A percentile compares a stretch with the other conserved stretches of the same genome.
phyloP scores from a whole-genome alignment of 2,797 vertebrate genomes.

The Coranthus polyacanthus region DNA sequence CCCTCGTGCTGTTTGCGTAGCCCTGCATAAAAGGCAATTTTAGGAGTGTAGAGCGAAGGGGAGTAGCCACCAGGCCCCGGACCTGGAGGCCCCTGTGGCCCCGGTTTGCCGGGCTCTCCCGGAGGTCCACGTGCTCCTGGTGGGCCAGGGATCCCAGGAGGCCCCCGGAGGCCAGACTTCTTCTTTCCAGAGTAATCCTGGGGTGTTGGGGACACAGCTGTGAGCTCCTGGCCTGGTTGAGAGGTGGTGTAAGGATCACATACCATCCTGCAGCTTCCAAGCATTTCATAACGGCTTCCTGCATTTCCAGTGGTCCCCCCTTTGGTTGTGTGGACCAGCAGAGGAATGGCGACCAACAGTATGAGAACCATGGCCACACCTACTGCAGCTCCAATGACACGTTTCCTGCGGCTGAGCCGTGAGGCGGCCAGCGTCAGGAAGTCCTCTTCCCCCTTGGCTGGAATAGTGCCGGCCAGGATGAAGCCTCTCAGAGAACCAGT shows the following conservation, averaged over 20 bases:
- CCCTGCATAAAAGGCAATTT: slow-evolving; percentile 94
- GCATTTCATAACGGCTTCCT: slow-evolving; percentile 92
- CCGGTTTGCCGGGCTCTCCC: slow-evolving; percentile 90
- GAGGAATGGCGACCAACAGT: slow-evolving; percentile 94
- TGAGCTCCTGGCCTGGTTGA: slow-evolving; percentile 80
- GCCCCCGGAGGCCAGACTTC: slow-evolving; percentile 87
- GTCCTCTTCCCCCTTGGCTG: slow-evolving; percentile 94
- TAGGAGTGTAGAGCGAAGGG: slow-evolving; percentile 89
- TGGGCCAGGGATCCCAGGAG: slow-evolving; percentile 87
- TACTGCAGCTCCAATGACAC: slow-evolving; percentile 93
- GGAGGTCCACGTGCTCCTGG: slow-evolving; percentile 87
- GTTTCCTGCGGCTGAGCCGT: slow-evolving; percentile 93
- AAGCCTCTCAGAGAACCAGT: slow-evolving; percentile 67
- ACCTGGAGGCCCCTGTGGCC: slow-evolving; percentile 87
- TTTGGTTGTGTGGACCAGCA: slow-evolving; percentile 95
- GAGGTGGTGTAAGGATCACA: slow-evolving; percentile 90
- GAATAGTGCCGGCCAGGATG: slow-evolving; percentile 90
- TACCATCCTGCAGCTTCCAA: slow-evolving; percentile 94
- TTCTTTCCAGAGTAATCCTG: slow-evolving; percentile 91
- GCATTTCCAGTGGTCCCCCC: slow-evolving; percentile 81
- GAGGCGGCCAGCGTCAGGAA: slow-evolving; percentile 96
- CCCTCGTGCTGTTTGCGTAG: slow-evolving; percentile 91
- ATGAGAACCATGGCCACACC: slow-evolving; percentile 97
- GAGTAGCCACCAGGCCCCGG: slow-evolving; percentile 89
- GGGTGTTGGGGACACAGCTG: slow-evolving; percentile 82